Conservation (phyloP, 2,797 vertebrate genomes). For the Aulostomus chinensis region DNA sequence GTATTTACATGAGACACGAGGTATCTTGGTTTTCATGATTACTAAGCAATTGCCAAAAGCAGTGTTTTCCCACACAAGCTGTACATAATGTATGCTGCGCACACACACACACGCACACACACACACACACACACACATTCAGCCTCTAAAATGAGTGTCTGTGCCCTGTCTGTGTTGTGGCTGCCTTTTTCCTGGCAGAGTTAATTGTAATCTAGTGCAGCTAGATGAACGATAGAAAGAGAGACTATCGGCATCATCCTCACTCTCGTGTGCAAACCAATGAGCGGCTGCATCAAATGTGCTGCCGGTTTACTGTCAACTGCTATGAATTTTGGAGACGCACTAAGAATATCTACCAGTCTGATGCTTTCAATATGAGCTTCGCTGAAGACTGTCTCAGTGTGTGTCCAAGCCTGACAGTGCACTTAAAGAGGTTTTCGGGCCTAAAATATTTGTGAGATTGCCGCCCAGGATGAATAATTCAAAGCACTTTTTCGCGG, state of each 20-base stretch:
- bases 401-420: conserved; percentile 24
- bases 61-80: background rate
- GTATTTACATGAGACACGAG: conserved; percentile 16
- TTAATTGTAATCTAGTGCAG: conserved; percentile 21
- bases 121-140: conserved; percentile 6
- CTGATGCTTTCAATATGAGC: conserved; percentile 31
- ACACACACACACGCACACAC: conserved; percentile 1
- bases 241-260: conserved; percentile 49
- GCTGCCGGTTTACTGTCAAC: conserved; percentile 32
- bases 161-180: conserved; percentile 28
- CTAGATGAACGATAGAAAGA: conserved; percentile 41
- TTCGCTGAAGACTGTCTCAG: conserved; percentile 16
- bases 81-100: background rate
- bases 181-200: conserved; percentile 42
- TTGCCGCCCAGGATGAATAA: conserved; percentile 63
- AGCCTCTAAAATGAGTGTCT: conserved; percentile 20
- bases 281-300: conserved; percentile 37
- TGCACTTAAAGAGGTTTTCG: conserved; percentile 44
- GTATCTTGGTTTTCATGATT: too few species aligned
- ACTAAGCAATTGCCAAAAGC: conserved; percentile 1
- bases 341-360: conserved; percentile 37
- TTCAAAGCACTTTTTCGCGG: conserved; percentile 56
- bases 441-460: conserved; percentile 71
- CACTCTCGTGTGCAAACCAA: conserved; percentile 35
- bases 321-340: conserved; percentile 5